phyloP scores from a whole-genome alignment of 2,797 vertebrate genomes.

The Cirrhinus molitorella region DNA sequence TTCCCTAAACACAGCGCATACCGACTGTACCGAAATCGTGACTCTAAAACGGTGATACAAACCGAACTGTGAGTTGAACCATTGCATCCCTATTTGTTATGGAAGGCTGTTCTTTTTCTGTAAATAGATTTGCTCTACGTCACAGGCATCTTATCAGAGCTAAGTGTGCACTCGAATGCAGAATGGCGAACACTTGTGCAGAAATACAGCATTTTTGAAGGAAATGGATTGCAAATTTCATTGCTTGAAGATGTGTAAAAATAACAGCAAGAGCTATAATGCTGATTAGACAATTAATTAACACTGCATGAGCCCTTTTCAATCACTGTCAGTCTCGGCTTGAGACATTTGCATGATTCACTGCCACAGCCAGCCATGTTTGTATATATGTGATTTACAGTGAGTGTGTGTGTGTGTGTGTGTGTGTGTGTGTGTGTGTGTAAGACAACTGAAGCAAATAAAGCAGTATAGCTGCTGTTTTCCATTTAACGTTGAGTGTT shows the following conservation, averaged over 20 bases:
- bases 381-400: conserved; percentile 1
- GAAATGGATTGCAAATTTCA: conserved; percentile 52
- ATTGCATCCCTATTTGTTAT: too few species aligned
- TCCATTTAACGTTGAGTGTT: background rate
- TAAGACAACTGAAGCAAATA: conserved; percentile 21
- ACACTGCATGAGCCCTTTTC: conserved; percentile 56
- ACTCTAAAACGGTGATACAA: too few species aligned
- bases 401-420: background rate
- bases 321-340: conserved; percentile 53
- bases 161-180: conserved; percentile 23
- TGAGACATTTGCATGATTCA: conserved; percentile 53
- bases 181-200: conserved; percentile 32
- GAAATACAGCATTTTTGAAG: conserved; percentile 52
- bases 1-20: too few species aligned
- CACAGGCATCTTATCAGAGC: conserved; percentile 4
- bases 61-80: too few species aligned
- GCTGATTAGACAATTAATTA: conserved; percentile 73
- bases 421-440: background rate
- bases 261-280: conserved; percentile 63
- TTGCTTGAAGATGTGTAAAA: conserved; percentile 64
- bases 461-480: background rate
- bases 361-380: conserved; percentile 54
- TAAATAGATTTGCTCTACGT: background rate
- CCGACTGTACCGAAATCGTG: too few species aligned
- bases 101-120: background rate